Evolutionary conservation across 92 coral and sea anemone species (phyloP).

Genomic region (Ricordea florida): DNA sequence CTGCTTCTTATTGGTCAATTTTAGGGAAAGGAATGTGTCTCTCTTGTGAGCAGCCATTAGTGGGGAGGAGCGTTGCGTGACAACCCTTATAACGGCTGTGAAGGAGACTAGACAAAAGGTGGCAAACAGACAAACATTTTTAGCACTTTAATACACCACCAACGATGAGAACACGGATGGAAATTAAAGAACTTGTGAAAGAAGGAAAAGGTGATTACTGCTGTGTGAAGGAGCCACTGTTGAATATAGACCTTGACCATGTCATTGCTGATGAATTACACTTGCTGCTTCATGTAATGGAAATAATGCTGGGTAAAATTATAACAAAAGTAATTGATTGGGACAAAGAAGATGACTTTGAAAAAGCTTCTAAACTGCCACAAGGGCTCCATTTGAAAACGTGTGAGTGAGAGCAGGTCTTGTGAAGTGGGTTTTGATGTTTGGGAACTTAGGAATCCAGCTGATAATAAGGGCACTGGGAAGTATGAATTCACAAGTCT

Average conservation of each 20-base stretch:
- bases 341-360: conserved; percentile 11
- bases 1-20: no score
- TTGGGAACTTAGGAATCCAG: conserved; percentile 42
- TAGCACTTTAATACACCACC: conserved; percentile 14
- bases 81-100: no score
- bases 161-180: conserved; percentile 39
- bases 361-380: not conserved
- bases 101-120: no score
- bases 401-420: conserved; percentile 9
- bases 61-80: no score
- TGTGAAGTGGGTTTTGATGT: conserved; percentile 56
- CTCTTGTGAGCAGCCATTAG: no score
- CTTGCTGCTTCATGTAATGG: conserved; percentile 11
- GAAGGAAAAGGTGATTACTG: conserved; percentile 56
- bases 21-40: no score
- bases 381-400: not conserved
- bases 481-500: no score
- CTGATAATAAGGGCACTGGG: no score
- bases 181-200: conserved; percentile 59
- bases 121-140: conserved; percentile 9
- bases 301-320: not conserved
- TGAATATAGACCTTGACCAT: conserved; percentile 64
- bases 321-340: no score
- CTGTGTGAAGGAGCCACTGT: conserved; percentile 64
- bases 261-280: conserved; percentile 17